phyloP scores from a whole-genome alignment of 1,140 invertebrate genomes.

The Drosophila saltans region DNA sequence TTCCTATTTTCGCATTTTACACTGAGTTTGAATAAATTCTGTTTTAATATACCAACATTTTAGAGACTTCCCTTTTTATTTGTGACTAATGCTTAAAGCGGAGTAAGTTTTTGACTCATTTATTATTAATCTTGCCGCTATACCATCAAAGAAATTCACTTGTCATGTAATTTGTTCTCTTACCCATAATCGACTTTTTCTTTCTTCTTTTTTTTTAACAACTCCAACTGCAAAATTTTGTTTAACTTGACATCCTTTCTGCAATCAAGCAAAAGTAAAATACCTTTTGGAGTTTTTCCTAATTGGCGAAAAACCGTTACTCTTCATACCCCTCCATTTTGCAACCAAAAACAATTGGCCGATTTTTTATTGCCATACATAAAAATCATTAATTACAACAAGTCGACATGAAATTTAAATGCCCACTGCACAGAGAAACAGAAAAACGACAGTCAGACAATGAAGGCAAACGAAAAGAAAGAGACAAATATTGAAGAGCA shows the following conservation, averaged over 20 bases:
- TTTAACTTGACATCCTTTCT: not conserved
- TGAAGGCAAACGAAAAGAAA: slow-evolving; percentile 23
- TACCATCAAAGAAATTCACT: not conserved
- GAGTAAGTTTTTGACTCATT: too few species aligned
- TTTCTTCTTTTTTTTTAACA: too few species aligned
- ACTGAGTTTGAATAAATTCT: too few species aligned
- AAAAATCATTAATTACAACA: slow-evolving; percentile 81
- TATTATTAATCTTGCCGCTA: too few species aligned
- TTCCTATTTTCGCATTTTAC: too few species aligned
- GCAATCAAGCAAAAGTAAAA: not conserved
- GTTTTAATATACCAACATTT: too few species aligned
- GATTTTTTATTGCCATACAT: slow-evolving; percentile 68
- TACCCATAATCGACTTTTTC: too few species aligned
- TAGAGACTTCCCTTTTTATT: too few species aligned
- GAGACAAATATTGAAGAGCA: slow-evolving; percentile 75
- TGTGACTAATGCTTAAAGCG: too few species aligned
- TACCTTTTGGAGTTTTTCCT: not conserved
- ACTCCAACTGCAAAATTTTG: too few species aligned
- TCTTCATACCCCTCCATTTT: slow-evolving; percentile 7
- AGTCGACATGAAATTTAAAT: slow-evolving; percentile 76
- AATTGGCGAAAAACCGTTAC: not conserved
- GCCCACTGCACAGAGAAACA: slow-evolving; percentile 41
- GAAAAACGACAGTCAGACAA: slow-evolving; percentile 38
- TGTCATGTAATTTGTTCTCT: too few species aligned
- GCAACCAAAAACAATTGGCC: slow-evolving; percentile 36